These are phyloP conservation scores for Drosophila elegans DNA, from an alignment of 1,140 invertebrate genomes.

Conservation along the genomic window DNA sequence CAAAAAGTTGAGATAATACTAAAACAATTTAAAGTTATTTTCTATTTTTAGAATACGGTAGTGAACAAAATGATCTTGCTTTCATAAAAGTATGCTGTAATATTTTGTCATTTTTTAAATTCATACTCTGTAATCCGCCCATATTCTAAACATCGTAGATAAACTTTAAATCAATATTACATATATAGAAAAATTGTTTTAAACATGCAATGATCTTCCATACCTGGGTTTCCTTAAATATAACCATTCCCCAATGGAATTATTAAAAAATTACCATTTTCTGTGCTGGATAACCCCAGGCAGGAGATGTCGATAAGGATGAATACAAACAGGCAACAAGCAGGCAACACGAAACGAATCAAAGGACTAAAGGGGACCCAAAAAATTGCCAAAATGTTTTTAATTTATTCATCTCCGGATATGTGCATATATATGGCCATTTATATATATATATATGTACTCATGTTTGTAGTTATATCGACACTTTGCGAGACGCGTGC, in stretches of 20 bases:
- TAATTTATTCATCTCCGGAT: conserved; percentile 5
- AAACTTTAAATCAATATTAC: too few relatives aligned
- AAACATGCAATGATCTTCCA: not conserved
- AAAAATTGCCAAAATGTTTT: conserved; percentile 10
- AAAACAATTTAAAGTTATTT: too few relatives aligned
- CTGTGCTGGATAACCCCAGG: conserved; percentile 11
- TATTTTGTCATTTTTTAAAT: not conserved
- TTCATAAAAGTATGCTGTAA: conserved; percentile 3
- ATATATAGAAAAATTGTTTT: too few relatives aligned
- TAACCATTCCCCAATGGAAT: not conserved
- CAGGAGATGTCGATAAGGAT: conserved; percentile 33
- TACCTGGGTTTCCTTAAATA: not conserved
- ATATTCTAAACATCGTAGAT: too few relatives aligned
- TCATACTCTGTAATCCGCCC: not conserved
- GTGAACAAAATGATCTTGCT: not conserved
- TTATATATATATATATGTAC: not conserved
- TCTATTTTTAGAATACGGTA: too few relatives aligned
- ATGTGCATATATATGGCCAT: conserved; percentile 3
- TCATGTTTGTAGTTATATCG: not conserved
- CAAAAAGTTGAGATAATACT: too few relatives aligned
- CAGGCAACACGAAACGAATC: conserved; percentile 35
- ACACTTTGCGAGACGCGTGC: conserved; percentile 14
- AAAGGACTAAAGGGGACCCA: conserved; percentile 5
- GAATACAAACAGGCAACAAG: conserved; percentile 23
- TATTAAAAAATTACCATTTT: conserved; percentile 2